Evolutionary conservation across 2,113 vertebrate species (phyloP).

Genomic region (Serilophus lunatus): DNA sequence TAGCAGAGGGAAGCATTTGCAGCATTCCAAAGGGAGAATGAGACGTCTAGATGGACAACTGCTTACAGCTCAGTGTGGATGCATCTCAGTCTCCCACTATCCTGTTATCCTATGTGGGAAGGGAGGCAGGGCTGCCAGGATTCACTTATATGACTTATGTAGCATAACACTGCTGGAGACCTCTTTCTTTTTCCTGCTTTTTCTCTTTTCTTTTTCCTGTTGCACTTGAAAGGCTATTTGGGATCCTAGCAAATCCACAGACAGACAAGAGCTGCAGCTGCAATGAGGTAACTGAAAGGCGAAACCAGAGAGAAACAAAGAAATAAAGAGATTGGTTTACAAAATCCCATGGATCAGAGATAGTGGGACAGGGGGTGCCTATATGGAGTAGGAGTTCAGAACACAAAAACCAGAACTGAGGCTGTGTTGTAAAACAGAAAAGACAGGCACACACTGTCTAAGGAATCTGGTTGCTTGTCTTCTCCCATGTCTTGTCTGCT

Average conservation of each 20-base stretch:
- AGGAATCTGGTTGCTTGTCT: neutral
- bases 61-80: fast-evolving
- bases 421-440: neutral
- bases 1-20: neutral
- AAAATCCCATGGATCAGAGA: neutral
- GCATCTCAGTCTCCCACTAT: neutral
- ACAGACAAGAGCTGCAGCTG: neutral
- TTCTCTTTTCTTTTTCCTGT: neutral
- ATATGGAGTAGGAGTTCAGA: neutral
- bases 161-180: neutral
- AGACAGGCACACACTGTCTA: fast-evolving
- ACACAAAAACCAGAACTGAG: neutral
- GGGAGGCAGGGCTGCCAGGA: neutral
- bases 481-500: neutral
- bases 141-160: neutral
- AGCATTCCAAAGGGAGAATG: neutral
- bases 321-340: neutral
- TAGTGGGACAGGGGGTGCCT: neutral
- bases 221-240: neutral
- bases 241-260: neutral
- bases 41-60: neutral
- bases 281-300: neutral
- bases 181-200: neutral
- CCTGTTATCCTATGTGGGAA: fast-evolving
- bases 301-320: neutral